Conservation (phyloP, 1,140 invertebrate genomes). For the Drosophila nikananu region DNA sequence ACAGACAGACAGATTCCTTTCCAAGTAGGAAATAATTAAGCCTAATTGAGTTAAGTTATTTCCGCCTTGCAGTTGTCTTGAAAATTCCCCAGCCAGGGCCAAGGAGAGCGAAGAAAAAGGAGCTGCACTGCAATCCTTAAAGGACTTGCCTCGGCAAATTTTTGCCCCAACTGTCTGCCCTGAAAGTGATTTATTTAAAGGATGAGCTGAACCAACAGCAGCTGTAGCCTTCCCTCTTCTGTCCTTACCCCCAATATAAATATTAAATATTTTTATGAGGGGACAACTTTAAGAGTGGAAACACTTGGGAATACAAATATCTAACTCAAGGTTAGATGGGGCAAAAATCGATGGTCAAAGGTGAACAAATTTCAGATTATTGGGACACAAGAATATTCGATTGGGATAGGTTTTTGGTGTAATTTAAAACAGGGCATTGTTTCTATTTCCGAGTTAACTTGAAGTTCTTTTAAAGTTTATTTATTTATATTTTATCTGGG, state of each 20-base stretch:
- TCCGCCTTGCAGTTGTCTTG: constrained; percentile 67
- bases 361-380: constrained; percentile 14
- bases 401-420: constrained; percentile 3
- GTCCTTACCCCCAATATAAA: background rate
- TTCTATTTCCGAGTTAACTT: background rate
- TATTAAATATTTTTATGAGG: constrained; percentile 33
- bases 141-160: constrained; percentile 3
- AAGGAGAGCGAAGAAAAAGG: too few species aligned
- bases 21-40: constrained; percentile 84
- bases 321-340: background rate
- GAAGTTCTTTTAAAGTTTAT: background rate
- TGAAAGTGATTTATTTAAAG: constrained; percentile 57
- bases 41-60: constrained; percentile 84
- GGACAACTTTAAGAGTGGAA: constrained; percentile 4
- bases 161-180: constrained; percentile 10
- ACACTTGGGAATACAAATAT: background rate
- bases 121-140: constrained; percentile 28
- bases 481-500: background rate
- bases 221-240: constrained; percentile 4
- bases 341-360: constrained; percentile 3
- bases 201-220: constrained; percentile 6
- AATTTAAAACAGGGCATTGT: background rate
- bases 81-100: constrained; percentile 13
- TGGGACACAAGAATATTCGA: background rate
- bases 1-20: constrained; percentile 65